Conservation (phyloP, 2,113 vertebrate species). For the Neodon shergylaensis region DNA sequence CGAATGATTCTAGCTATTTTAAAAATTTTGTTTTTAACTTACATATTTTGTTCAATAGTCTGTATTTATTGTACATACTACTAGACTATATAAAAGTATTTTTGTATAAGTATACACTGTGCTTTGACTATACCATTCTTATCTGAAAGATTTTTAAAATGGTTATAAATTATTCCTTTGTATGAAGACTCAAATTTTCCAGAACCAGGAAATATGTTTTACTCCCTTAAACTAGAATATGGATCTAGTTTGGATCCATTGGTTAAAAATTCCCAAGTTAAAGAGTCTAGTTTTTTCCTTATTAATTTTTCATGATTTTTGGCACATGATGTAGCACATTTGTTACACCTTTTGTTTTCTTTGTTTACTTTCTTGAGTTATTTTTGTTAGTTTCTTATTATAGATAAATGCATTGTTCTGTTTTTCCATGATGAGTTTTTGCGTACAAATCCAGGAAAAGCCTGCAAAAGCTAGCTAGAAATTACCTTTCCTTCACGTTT, state of each 20-base stretch:
- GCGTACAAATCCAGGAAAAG: background rate
- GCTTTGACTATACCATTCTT: background rate
- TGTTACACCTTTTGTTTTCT: background rate
- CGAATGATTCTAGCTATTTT: background rate
- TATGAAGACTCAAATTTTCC: background rate
- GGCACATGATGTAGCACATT: background rate
- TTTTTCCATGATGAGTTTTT: background rate
- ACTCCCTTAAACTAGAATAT: background rate
- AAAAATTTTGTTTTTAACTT: background rate
- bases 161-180: background rate
- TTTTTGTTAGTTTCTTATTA: background rate
- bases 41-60: background rate
- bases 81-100: too few species aligned
- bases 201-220: background rate
- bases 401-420: background rate
- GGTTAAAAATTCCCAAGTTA: background rate
- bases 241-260: background rate
- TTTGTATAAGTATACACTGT: background rate
- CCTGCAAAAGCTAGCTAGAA: background rate
- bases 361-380: background rate
- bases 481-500: background rate
- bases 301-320: background rate
- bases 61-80: background rate
- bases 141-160: slow-evolving; percentile 13
- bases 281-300: background rate